Evolutionary conservation across 2,888 invertebrate species (phyloP), one percentile per base, ranked within the genome.

Genomic region (Ichneumoninae sp.): DNA sequence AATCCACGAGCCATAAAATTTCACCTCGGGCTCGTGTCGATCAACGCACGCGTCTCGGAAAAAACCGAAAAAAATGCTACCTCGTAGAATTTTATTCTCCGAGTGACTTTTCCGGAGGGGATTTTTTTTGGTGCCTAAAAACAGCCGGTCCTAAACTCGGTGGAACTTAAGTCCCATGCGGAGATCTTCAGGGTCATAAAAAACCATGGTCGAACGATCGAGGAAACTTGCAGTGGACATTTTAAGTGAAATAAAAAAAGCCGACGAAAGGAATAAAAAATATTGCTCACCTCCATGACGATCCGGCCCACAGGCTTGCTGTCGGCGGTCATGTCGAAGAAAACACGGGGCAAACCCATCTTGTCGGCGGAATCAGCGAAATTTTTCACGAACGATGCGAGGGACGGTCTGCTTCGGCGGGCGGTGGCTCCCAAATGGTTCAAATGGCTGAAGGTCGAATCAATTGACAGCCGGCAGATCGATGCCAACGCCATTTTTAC

Each of bases 281-380:
- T 62, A 16, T 62, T 6, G 16, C 62, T 96, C 95, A 99, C 98
- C 97, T 98, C 98, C 94, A 99, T 97, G 81, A 97, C 95, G 93
- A 99, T 97, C 91, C 98, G 96, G 88, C 99, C 98, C 89, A 97
- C 94, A 69, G 96, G 94, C 90, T 95, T 94, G 87, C 95, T 96
- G 94, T 98, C 98, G 90, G 97, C 97, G 91, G 96, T 94, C 95
- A 99, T 97, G 94, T 99, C 98, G 93, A 99, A 97, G 95, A 95
- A 99, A 92, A 98, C 98, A 94, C 96, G 96, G 93, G 97, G 97
- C 92, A 97, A 95, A 95, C 96, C 95, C 97, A 97, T 98, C 94
- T 96, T 95, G 52, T 88, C 74, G 75, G 89, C 91, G 22, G 83
- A 82, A 80, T 86, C 79, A 87, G 95, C 94, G 90, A 95, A 95